Conservation (phyloP, 2,888 invertebrate genomes). For the Thymelicus acteon region DNA sequence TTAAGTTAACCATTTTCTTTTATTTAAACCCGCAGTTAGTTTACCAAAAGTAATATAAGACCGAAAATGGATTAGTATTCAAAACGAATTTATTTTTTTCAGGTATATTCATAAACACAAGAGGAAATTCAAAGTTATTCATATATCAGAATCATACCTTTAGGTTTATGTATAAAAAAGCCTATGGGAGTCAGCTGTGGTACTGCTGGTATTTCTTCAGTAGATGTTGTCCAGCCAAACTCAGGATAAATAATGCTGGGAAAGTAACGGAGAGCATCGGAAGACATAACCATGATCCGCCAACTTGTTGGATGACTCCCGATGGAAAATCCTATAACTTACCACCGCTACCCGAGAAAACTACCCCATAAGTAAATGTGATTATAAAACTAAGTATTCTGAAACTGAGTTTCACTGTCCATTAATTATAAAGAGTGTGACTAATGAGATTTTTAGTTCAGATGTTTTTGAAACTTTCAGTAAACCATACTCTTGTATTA, state of each 20-base stretch:
- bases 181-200: conserved; percentile 81
- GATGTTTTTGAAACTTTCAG: conserved; percentile 24
- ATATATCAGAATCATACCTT: conserved; percentile 82
- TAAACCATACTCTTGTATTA: conserved; percentile 15
- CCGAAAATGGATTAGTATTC: conserved; percentile 41
- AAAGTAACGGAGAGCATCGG: conserved; percentile 79
- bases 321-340: conserved; percentile 78
- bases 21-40: neutral
- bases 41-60: neutral
- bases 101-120: conserved; percentile 81
- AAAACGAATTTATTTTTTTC: conserved; percentile 58
- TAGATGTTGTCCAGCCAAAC: conserved; percentile 77
- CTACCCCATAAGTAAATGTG: conserved; percentile 51
- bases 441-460: conserved; percentile 37
- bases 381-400: conserved; percentile 55
- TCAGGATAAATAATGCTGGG: conserved; percentile 76
- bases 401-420: conserved; percentile 45
- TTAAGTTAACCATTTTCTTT: neutral
- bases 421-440: conserved; percentile 35
- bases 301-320: conserved; percentile 81
- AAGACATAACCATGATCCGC: conserved; percentile 77
- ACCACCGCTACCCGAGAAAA: conserved; percentile 69
- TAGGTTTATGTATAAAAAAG: conserved; percentile 81
- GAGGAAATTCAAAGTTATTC: conserved; percentile 79
- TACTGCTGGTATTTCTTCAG: conserved; percentile 83